Conservation (phyloP, 2,113 vertebrate genomes). For the Tupaia chinensis region DNA sequence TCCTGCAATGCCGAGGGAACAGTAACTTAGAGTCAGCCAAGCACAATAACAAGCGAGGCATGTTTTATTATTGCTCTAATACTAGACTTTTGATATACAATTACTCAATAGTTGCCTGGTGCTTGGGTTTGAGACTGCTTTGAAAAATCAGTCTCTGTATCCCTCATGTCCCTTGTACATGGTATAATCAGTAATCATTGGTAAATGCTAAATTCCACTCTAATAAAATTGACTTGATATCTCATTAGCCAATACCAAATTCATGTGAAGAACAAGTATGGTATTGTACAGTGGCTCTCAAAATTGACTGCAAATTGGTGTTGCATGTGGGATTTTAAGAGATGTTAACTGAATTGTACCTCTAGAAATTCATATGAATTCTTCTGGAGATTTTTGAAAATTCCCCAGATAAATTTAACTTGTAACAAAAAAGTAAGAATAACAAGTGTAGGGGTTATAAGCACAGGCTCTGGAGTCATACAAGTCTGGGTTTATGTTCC, state of each 20-base stretch:
- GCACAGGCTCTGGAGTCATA: not conserved
- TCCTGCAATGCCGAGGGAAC: conserved; percentile 68
- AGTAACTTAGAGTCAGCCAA: conserved; percentile 72
- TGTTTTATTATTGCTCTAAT: conserved; percentile 78
- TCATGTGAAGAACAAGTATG: not conserved
- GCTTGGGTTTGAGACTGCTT: conserved; percentile 56
- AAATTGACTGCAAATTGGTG: conserved; percentile 6
- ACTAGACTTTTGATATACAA: conserved; percentile 73
- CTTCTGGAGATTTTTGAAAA: conserved; percentile 31
- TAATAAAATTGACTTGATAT: conserved; percentile 35
- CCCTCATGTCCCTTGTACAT: not conserved
- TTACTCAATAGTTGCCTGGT: conserved; percentile 67
- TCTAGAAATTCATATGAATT: conserved; percentile 59
- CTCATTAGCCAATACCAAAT: conserved; percentile 40
- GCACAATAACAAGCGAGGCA: conserved; percentile 68
- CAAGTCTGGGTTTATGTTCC: not conserved
- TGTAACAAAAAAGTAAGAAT: conserved; percentile 37
- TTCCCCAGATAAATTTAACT: not conserved
- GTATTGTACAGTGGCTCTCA: not conserved
- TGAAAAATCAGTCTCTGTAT: conserved; percentile 63
- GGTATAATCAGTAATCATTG: conserved; percentile 53
- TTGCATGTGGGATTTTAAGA: not conserved
- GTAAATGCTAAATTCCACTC: conserved; percentile 56
- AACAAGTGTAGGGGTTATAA: not conserved
- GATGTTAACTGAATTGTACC: not conserved